Percentiles rank a stretch among this genome's conserved stretches.
These are phyloP conservation scores for Netelia fuscicornis DNA, from an alignment of 2,888 invertebrate genomes.

Conservation along the genomic window DNA sequence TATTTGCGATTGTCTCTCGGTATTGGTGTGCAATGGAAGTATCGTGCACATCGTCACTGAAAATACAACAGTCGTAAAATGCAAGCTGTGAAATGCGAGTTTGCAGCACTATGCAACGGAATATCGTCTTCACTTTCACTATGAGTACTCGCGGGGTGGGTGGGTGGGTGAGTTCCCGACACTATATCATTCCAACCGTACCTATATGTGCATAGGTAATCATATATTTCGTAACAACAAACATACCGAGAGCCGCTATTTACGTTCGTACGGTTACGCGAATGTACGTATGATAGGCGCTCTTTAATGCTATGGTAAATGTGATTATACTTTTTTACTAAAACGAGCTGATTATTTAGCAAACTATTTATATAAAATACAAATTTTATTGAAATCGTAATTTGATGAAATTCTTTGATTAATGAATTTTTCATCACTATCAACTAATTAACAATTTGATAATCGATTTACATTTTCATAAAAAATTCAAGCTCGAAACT, in stretches of 20 bases:
- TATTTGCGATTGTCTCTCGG: neutral
- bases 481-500: too few relatives aligned
- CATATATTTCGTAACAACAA: conserved; percentile 40
- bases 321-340: neutral
- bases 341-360: neutral
- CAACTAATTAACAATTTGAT: too few relatives aligned
- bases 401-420: too few relatives aligned
- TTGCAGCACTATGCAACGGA: conserved; percentile 10
- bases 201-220: conserved; percentile 5
- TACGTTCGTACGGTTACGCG: conserved; percentile 25
- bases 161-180: conserved; percentile 2
- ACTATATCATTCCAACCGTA: neutral
- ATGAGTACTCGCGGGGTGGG: neutral
- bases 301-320: conserved; percentile 35
- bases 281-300: conserved; percentile 18
- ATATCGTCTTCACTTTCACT: conserved; percentile 55
- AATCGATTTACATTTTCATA: too few relatives aligned
- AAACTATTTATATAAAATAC: too few relatives aligned
- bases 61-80: conserved; percentile 13
- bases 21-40: neutral
- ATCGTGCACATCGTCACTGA: conserved; percentile 14
- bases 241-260: conserved; percentile 18
- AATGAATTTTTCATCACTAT: too few relatives aligned
- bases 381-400: too few relatives aligned
- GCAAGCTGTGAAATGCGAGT: conserved; percentile 30